Percentiles rank a stretch among this genome's conserved stretches.
Evolutionary conservation across 2,113 vertebrate species (phyloP).

Genomic region (Rafetus swinhoei): DNA sequence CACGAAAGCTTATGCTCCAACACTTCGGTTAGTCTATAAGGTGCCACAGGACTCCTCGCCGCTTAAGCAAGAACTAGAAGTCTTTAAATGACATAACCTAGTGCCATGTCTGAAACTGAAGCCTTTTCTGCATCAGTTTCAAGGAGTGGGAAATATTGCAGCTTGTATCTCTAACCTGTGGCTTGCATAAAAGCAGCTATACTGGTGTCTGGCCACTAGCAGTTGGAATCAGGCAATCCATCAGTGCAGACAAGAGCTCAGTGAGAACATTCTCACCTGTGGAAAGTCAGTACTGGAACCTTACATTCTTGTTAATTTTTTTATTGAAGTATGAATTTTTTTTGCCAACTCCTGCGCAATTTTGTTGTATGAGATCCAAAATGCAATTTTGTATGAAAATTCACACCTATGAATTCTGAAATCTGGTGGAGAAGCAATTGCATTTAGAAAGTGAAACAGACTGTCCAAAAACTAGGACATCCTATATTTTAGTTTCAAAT

Average conservation of each 20-base stretch:
- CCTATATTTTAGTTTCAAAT: not conserved
- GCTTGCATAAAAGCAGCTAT: not conserved
- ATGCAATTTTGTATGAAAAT: not conserved
- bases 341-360: not conserved
- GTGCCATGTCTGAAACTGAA: not conserved
- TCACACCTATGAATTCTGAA: not conserved
- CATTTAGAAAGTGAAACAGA: fast-evolving
- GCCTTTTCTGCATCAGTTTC: not conserved
- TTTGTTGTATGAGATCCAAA: not conserved
- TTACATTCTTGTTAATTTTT: fast-evolving
- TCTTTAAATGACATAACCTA: not conserved
- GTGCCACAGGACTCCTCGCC: too few species aligned
- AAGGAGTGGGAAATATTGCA: not conserved
- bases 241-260: not conserved
- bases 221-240: not conserved
- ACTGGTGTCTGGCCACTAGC: not conserved
- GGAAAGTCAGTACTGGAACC: not conserved
- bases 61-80: conserved; percentile 19
- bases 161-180: not conserved
- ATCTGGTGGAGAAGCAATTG: not conserved
- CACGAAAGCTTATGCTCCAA: too few species aligned
- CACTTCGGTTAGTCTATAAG: too few species aligned
- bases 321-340: not conserved
- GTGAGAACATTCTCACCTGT: not conserved
- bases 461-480: not conserved